Base-by-base conservation (phyloP, 2,888 invertebrate species). In the Dastarcus helophoroides region DNA sequence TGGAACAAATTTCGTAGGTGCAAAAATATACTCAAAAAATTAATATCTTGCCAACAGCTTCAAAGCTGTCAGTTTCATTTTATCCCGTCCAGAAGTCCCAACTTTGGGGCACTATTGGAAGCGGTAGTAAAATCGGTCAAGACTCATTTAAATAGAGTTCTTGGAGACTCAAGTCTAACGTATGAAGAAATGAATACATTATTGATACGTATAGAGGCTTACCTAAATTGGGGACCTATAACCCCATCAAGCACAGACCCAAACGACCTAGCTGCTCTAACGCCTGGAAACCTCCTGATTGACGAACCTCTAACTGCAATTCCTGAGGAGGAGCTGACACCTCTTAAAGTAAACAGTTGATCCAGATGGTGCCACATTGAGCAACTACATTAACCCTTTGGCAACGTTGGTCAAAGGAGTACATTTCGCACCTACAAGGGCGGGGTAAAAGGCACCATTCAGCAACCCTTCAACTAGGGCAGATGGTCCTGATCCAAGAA, bases 91-190 rank as follows among this genome's bases (percentile, higher is more conserved):
- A 27, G 12, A 3, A 3, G 10, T 8, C 27, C 27, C 3, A 17
- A 27, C 11, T 17, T 9, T 11, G 27, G 27, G n/a, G 27, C 13
- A 8, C 4, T 27, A n/a, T 27, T 16, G 16, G 27, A 27, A 8
- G 17, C 17, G 9, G 12, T 6, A 3, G 27, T 17, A 16, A 2
- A 16, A 3, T 13, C 27, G 2, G 3, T n/a, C 7, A 27, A 27
- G 12, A 3, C 19, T 17, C 11, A 27, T 17, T 27, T 27, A 8
- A 17, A 16, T n/a, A 27, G 9, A n/a, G n/a, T 17, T 6, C 2
- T 9, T 6, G 17, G 19, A n/a, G n/a, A n/a, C n/a, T n/a, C n/a
- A n/a, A n/a, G n/a, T n/a, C n/a, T n/a, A n/a, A n/a, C n/a, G n/a
- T n/a, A n/a, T n/a, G n/a, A n/a, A n/a, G n/a, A n/a, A n/a, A n/a